These are phyloP conservation scores for Tachuris rubrigastra DNA, from an alignment of 2,113 vertebrate species.

Conservation along the genomic window DNA sequence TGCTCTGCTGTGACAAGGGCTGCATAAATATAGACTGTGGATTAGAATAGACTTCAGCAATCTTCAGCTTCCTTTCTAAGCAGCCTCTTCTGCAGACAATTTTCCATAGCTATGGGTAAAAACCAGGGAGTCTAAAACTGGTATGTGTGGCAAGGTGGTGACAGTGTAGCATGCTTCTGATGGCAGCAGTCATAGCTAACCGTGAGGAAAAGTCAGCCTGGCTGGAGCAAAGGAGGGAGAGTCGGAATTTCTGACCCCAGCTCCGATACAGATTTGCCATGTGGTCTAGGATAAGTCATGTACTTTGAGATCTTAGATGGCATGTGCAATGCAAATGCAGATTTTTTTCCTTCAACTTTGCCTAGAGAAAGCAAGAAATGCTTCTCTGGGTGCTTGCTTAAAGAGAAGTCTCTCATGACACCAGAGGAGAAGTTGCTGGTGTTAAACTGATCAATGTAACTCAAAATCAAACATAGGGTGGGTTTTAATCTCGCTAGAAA, in stretches of 20 bases:
- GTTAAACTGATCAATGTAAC: neutral
- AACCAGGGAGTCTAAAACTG: neutral
- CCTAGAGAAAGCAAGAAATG: constrained; percentile 29
- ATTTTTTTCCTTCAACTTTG: constrained; percentile 37
- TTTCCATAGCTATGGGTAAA: neutral
- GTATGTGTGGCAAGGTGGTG: neutral
- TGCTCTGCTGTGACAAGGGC: constrained; percentile 35
- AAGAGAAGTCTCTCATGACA: constrained; percentile 26
- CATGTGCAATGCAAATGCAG: constrained; percentile 1
- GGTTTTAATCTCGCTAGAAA: constrained; percentile 34
- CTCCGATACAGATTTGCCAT: neutral
- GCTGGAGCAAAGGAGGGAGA: neutral
- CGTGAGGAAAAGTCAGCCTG: neutral
- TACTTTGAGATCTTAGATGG: neutral
- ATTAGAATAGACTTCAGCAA: constrained; percentile 36
- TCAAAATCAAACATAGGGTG: constrained; percentile 7
- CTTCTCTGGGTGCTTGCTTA: neutral
- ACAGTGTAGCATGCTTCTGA: neutral
- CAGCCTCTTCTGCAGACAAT: constrained; percentile 13
- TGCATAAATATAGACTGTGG: constrained; percentile 33
- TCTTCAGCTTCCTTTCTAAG: constrained; percentile 30
- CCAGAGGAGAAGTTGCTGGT: neutral
- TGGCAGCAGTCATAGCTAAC: neutral
- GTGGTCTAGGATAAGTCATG: neutral
- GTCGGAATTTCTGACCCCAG: neutral